Conservation (phyloP, 2,888 invertebrate species). For the Trichogramma dendrolimi region DNA sequence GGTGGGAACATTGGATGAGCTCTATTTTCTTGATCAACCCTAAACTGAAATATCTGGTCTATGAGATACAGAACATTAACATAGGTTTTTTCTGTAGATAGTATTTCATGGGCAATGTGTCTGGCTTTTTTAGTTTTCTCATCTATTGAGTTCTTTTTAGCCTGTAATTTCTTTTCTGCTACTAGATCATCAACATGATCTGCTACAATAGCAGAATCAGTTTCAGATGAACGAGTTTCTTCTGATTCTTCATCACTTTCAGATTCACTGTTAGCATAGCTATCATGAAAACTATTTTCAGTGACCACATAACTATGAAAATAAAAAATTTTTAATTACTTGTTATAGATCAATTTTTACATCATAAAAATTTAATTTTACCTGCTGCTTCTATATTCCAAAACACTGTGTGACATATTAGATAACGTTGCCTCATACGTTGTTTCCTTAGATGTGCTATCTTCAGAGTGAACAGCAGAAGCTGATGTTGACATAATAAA, state of each 20-base stretch:
- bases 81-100: slow-evolving; percentile 61
- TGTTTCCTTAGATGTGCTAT: slow-evolving; percentile 37
- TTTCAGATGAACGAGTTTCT: slow-evolving; percentile 43
- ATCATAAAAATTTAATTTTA: slow-evolving; percentile 25
- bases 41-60: slow-evolving; percentile 63
- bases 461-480: slow-evolving; percentile 37
- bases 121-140: slow-evolving; percentile 41
- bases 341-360: slow-evolving; percentile 1
- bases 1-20: slow-evolving; percentile 58
- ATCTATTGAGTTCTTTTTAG: slow-evolving; percentile 31
- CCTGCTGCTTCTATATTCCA: slow-evolving; percentile 49
- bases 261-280: slow-evolving; percentile 52
- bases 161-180: slow-evolving; percentile 31
- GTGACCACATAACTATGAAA: slow-evolving; percentile 41
- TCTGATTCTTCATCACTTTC: slow-evolving; percentile 55
- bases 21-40: slow-evolving; percentile 59
- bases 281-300: slow-evolving; percentile 43
- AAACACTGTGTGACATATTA: slow-evolving; percentile 46
- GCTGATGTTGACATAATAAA: slow-evolving; percentile 46
- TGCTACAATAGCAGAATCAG: slow-evolving; percentile 38
- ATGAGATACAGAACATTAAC: slow-evolving; percentile 59
- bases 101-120: slow-evolving; percentile 57
- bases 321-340: background rate
- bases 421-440: slow-evolving; percentile 42
- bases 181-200: slow-evolving; percentile 37